These are phyloP conservation scores for Stegana nigrithorax DNA, from an alignment of 2,888 invertebrate genomes.

Conservation along the genomic window DNA sequence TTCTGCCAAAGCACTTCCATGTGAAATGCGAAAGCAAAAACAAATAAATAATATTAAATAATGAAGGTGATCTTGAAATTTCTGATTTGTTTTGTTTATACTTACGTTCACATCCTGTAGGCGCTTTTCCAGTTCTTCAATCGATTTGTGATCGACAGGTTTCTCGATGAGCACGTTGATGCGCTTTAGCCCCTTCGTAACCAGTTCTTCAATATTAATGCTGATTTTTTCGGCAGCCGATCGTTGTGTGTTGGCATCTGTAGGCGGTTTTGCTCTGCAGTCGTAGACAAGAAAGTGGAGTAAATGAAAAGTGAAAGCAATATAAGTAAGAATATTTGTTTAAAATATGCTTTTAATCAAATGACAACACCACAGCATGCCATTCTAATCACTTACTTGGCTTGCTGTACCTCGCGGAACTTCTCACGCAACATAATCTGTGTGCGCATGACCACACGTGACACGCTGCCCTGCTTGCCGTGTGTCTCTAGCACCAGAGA, in stretches of 20 bases:
- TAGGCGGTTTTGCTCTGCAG: no score
- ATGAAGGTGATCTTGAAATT: no score
- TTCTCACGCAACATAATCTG: slow-evolving; percentile 67
- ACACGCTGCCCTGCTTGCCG: slow-evolving; percentile 65
- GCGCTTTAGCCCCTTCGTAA: slow-evolving; percentile 65
- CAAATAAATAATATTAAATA: no score
- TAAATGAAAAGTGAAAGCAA: not conserved
- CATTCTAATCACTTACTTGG: slow-evolving; percentile 62
- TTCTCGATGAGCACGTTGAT: slow-evolving; percentile 66
- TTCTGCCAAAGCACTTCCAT: no score
- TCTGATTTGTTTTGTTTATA: slow-evolving; percentile 29
- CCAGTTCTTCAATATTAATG: slow-evolving; percentile 64
- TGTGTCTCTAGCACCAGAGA: slow-evolving; percentile 79
- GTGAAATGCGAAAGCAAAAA: no score
- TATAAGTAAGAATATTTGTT: not conserved
- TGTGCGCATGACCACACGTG: slow-evolving; percentile 65
- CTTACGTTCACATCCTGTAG: slow-evolving; percentile 67
- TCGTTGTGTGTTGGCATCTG: slow-evolving; percentile 31
- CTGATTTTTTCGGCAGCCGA: slow-evolving; percentile 47
- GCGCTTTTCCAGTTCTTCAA: slow-evolving; percentile 62
- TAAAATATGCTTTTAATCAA: not conserved
- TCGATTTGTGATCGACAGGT: slow-evolving; percentile 60
- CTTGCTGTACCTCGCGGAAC: slow-evolving; percentile 67
- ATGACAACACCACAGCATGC: fast-evolving
- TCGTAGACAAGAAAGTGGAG: no score